Evolutionary conservation across 2,888 invertebrate species (phyloP), one percentile per base, ranked within the genome.

Genomic region (Eilema depressum): DNA sequence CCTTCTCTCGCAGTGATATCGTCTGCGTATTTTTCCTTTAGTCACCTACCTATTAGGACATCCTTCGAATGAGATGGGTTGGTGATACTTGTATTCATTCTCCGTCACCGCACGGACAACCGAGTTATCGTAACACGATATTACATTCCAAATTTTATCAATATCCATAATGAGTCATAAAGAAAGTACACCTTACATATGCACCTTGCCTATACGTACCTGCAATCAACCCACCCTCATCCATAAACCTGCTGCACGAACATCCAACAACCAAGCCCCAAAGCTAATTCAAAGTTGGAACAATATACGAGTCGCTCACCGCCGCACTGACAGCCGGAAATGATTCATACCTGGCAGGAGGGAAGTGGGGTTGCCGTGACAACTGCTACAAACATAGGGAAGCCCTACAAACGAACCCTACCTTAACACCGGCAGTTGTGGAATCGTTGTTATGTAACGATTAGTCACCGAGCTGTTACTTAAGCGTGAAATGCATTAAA

Each of bases 351-450:
- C 73, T 75, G 86, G 85, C 86, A 84, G 60, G 79, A 83, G 85
- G 83, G 82, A 30, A 83, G 79, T 81, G 84, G 88, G 84, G 93
- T 94, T 90, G 81, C 93, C 91, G 89, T 85, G 94, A 86, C 92
- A 87, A 95, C 93, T 83, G 84, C 77, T 85, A 78, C 86, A 90
- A 94, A 94, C 93, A 93, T 78, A 85, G 89, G 92, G 93, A 94
- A 93, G 83, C 92, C 92, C 68, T 88, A 89, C 79, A 73, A 75
- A 66, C 68, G 73, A 77, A 77, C 82, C 79, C 66, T 37, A 60
- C 66, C 28, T 71, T 66, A 71, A 47, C 57, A 70, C 72, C 63
- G 60, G 61, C 75, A 74, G 62, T 75, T 69, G 74, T 68, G 64
- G 75, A 80, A 77, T 77, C 68, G 71, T 76, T 79, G 79, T 83